Percentiles rank a stretch among this genome's conserved stretches.
phyloP scores from a whole-genome alignment of 2,113 vertebrate genomes.

The Sakesphorus luctuosus region DNA sequence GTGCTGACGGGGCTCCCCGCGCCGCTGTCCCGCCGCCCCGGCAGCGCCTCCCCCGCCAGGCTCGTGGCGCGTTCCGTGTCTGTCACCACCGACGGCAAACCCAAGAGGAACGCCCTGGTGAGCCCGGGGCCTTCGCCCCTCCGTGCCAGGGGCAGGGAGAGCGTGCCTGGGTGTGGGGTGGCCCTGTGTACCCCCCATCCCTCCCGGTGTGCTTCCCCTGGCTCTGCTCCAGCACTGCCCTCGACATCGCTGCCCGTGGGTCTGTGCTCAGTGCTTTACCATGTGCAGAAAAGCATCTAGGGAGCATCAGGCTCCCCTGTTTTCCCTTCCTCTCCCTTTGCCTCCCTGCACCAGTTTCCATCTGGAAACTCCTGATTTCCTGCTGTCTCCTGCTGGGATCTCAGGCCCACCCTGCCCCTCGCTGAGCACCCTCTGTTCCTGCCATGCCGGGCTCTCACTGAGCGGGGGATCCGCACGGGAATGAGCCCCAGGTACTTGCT shows the following conservation, averaged over 20 bases:
- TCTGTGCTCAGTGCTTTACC: accelerated
- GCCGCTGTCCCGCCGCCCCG: slow-evolving; percentile 78
- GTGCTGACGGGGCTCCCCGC: slow-evolving; percentile 83
- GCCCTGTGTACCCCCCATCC: accelerated
- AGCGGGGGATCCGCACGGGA: background rate
- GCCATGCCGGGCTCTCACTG: accelerated
- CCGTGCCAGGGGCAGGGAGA: background rate
- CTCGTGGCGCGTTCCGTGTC: slow-evolving; percentile 83
- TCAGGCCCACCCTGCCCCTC: background rate
- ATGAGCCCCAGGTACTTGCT: background rate
- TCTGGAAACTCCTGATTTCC: accelerated
- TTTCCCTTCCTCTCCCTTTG: background rate
- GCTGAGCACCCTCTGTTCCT: background rate
- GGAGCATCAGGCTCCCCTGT: background rate
- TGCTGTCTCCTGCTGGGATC: background rate
- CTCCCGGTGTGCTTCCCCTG: accelerated
- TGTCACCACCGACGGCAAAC: slow-evolving; percentile 73
- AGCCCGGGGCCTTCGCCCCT: background rate
- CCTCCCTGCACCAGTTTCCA: accelerated
- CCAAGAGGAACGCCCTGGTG: slow-evolving; percentile 82
- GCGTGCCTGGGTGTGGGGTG: accelerated
- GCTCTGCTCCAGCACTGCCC: accelerated
- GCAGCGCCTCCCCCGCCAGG: slow-evolving; percentile 79
- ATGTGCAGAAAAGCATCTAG: background rate
- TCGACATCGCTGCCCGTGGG: accelerated